Evolutionary conservation across 1,140 invertebrate species (phyloP).

Genomic region (Drosophila miranda): DNA sequence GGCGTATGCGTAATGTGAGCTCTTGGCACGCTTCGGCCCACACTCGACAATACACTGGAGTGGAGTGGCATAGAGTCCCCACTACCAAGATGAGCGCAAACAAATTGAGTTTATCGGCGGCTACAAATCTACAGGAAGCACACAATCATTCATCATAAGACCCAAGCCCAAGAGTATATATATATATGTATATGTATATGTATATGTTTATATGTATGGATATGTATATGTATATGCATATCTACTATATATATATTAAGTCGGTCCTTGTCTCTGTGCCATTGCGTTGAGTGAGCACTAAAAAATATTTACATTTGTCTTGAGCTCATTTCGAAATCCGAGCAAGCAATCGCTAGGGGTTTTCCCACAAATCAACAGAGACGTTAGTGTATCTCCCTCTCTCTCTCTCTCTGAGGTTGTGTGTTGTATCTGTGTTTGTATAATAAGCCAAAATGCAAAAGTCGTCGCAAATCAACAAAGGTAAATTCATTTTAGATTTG

Average conservation of each 20-base stretch:
- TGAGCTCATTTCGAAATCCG: constrained; percentile 68
- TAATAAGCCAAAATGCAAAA: constrained; percentile 70
- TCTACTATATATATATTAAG: neutral
- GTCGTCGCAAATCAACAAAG: constrained; percentile 73
- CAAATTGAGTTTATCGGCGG: constrained; percentile 75
- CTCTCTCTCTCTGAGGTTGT: neutral
- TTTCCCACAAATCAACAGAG: constrained; percentile 61
- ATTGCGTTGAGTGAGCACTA: constrained; percentile 53
- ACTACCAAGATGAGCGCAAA: constrained; percentile 36
- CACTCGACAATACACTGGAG: neutral
- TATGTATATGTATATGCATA: no score
- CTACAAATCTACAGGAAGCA: constrained; percentile 71
- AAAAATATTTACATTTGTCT: constrained; percentile 78
- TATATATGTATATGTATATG: no score
- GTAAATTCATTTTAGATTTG: constrained; percentile 79
- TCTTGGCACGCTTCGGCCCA: constrained; percentile 25
- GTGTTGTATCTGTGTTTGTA: constrained; percentile 7
- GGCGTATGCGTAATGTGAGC: constrained; percentile 66
- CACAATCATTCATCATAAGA: constrained; percentile 76
- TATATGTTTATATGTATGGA: no score
- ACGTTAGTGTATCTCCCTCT: constrained; percentile 8
- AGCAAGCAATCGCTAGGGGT: constrained; percentile 60
- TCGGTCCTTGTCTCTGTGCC: constrained; percentile 12
- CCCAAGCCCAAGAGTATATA: constrained; percentile 15
- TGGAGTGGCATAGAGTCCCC: neutral